Evolutionary conservation across 1,140 invertebrate genomes (phyloP), one percentile per base, ranked within the genome.

Genomic region (Diploscapter pachys): DNA sequence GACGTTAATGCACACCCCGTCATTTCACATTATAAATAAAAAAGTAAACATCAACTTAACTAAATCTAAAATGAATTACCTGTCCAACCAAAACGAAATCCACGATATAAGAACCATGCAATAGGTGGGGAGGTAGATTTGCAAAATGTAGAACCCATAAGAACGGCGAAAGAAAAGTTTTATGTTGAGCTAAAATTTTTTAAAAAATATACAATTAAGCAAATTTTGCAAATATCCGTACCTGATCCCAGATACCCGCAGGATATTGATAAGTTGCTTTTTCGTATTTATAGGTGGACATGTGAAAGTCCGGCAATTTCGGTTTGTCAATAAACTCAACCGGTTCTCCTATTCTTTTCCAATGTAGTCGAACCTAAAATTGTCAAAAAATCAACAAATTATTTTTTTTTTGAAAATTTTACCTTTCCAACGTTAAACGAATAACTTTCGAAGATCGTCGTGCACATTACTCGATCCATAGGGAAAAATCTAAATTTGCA

Each of bases 91-190:
- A 65, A 85, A 85, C 31, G 76, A 79, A 54, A 85, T 86, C 78
- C 82, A 85, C 9, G 84, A 86, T 59, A 85, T 85, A 4, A 85
- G 77, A 3, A 85, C 75, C 75, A 80, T 79, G 53, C 77, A 80
- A 53, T 80, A 80, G 3, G 78, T 79, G 5, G 87, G 87, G 4
- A 89, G 80, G 75, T 88, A 89, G 66, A 88, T 88, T 83, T 89
- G 88, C 5, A 89, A 82, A 61, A 78, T 78, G 81, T 85, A 89
- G 75, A 87, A 89, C 11, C 88, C 87, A 50, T 88, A 81, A 64
- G 87, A 85, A 4, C 88, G 82, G 48, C 86, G 83, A 63, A 88
- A 83, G 74, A 86, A 86, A 54, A 89, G 86, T 77, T 86, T 86
- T 5, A 88, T 86, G 73, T 85, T 85, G 51, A 88, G 75, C 80